Base-by-base conservation (phyloP, 2,888 invertebrate species). In the Phaedon cochleariae region DNA sequence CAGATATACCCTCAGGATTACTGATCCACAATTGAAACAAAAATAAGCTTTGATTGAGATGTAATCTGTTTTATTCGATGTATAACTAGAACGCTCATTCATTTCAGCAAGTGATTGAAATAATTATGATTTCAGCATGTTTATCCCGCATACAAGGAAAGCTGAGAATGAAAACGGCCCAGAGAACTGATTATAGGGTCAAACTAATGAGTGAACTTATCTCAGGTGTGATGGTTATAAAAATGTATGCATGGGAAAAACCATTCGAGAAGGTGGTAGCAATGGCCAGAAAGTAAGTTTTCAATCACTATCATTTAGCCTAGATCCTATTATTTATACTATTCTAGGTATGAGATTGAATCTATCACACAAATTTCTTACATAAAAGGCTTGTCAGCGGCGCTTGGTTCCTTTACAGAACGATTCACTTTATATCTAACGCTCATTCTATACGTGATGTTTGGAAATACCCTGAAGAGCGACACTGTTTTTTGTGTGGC, bases 391-490 rank as follows among this genome's bases (percentile, higher is more conserved):
- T 87, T 90, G 73, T 89, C 88, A 2, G 83, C 87, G 15, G 89
- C 90, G 0, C 77, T 88, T 68, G 81, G 88, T 78, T 91, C 95
- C 51, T 94, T 94, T 80, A 93, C 95, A 0, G 92, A 94, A 77
- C 89, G 96, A 69, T 87, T 94, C 48, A 92, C 95, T 1, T 85
- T 95, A 10, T 94, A 92, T 79, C 88, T 93, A 64, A 94, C 94
- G 1, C 86, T 96, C 55, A 85, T 93, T 41, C 87, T 91, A 0
- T 94, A 90, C 77, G 90, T 92, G 9, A 84, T 94, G 1, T 83
- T 89, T 71, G 92, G 91, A 6, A 77, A 85, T 61, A 70, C 65
- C 18, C 76, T 86, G 65, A 83, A 84, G 1, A 85, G 89, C 0
- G 89, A 90, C 59, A 87, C 90, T 76, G 90, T 91, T 0, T 93